Base-by-base conservation (phyloP, 2,888 invertebrate species). In the Lasioglossum villosulum region DNA sequence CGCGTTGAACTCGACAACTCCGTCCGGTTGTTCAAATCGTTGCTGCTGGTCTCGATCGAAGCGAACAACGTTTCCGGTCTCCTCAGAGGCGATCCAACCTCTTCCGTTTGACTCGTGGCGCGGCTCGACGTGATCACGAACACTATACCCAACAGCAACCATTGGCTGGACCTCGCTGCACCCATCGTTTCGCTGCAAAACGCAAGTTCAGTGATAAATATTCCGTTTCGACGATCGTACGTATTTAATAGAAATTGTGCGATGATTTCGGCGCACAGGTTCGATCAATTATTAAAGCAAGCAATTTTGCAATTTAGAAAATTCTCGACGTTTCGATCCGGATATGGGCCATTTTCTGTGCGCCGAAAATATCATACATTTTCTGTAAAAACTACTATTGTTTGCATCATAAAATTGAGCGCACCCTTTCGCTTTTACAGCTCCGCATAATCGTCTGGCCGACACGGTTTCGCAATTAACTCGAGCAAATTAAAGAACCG, bases 91-190 rank as follows among this genome's bases (percentile, higher is more conserved):
- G 75, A 48, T 70, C 52, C 76, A 10, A 70, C 16, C 63, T 27
- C 27, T 59, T 83, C 83, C 27, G 76, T 59, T 19, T 86, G 78
- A 76, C 86, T 84, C 45, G 81, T 85, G 74, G 82, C 86, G 56
- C 86, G 86, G 70, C 80, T 89, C 86, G 90, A 84, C 63, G 83
- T 90, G 76, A 93, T 75, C 59, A 88, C 83, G 82, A 93, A 89
- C 81, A 93, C 79, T 76, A 93, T 91, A 88, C 92, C 93, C 84
- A 94, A 88, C 82, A 93, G 88, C 89, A 93, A 92, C 93, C 93
- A 94, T 89, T 90, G 92, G 88, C 90, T 93, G 87, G 92, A 88
- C 89, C 88, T 91, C 89, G 91, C 92, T 90, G 93, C 88, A 91
- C 91, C 93, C 95, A 93, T 95, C 91, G 92, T 94, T 91, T 91